These are phyloP conservation scores for Ips typographus DNA, from an alignment of 1,140 invertebrate species.

Conservation along the genomic window DNA sequence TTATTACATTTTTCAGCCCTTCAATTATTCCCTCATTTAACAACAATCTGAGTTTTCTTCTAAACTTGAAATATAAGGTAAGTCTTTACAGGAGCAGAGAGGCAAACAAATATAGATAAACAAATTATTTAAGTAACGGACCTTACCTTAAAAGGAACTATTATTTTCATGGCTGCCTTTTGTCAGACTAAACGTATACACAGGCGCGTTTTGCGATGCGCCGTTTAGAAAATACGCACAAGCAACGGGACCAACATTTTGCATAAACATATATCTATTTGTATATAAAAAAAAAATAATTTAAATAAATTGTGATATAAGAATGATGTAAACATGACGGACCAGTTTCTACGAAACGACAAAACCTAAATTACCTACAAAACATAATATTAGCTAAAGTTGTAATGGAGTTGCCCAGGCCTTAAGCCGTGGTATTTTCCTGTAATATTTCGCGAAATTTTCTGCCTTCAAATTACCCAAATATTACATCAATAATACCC, in stretches of 20 bases:
- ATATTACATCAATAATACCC: no score
- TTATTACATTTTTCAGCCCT: no score
- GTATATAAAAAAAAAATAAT: conserved; percentile 28
- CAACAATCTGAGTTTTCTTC: no score
- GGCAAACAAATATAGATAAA: not conserved
- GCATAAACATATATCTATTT: not conserved
- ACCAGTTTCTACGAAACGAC: conserved; percentile 26
- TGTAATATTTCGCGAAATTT: no score
- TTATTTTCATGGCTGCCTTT: conserved; percentile 27
- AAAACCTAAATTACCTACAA: conserved; percentile 22
- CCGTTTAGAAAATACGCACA: no score
- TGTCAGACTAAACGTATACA: conserved; percentile 19
- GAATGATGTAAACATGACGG: conserved; percentile 18
- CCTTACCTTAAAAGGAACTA: conserved; percentile 33
- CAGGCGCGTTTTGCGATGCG: no score
- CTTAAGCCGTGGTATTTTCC: conserved; percentile 7
- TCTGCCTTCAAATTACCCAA: no score
- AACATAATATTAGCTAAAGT: conserved; percentile 18
- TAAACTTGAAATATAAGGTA: no score
- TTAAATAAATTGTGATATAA: conserved; percentile 7
- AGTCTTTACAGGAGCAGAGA: no score
- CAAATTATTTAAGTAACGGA: conserved; percentile 31
- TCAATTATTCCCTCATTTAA: no score
- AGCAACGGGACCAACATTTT: no score
- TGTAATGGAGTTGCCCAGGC: conserved; percentile 29